Conservation (phyloP, 92 coral and sea anemone species). For the Meandrina meandrites region DNA sequence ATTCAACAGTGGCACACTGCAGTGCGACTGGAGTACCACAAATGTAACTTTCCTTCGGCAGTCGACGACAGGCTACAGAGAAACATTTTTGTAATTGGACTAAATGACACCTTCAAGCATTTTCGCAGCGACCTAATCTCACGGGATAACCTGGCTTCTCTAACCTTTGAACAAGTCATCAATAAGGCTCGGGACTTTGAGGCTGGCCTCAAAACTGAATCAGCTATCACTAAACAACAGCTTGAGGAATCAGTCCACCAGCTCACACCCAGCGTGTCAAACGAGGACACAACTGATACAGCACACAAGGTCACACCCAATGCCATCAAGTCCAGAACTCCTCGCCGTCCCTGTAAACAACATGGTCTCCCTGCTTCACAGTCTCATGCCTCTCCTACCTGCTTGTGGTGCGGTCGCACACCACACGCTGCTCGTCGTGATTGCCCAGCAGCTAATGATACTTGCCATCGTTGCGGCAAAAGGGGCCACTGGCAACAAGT, state of each 20-base stretch:
- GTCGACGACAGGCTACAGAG: background rate
- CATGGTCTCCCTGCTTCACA: no score
- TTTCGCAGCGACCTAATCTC: no score
- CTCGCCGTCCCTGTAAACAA: no score
- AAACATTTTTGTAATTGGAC: no score
- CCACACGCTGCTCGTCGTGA: slow-evolving; percentile 47
- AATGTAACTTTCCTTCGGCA: background rate
- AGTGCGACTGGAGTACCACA: background rate
- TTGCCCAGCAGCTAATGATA: slow-evolving; percentile 63
- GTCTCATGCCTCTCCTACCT: no score
- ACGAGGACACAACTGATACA: no score
- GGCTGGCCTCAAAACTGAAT: slow-evolving; percentile 41
- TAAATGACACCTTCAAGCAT: no score
- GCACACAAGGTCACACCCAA: slow-evolving; percentile 31
- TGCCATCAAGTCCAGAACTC: background rate
- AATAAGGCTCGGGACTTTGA: slow-evolving; percentile 60
- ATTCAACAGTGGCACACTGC: background rate
- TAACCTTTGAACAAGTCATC: slow-evolving; percentile 53
- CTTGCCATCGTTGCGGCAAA: slow-evolving; percentile 69
- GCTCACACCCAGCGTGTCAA: no score
- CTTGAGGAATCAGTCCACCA: slow-evolving; percentile 54
- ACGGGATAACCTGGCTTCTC: slow-evolving; percentile 44
- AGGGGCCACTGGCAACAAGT: slow-evolving; percentile 69
- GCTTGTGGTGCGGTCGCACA: slow-evolving; percentile 49
- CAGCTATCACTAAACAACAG: slow-evolving; percentile 48